Evolutionary conservation across 2,113 vertebrate genomes (phyloP).

Genomic region (Saccopteryx leptura): DNA sequence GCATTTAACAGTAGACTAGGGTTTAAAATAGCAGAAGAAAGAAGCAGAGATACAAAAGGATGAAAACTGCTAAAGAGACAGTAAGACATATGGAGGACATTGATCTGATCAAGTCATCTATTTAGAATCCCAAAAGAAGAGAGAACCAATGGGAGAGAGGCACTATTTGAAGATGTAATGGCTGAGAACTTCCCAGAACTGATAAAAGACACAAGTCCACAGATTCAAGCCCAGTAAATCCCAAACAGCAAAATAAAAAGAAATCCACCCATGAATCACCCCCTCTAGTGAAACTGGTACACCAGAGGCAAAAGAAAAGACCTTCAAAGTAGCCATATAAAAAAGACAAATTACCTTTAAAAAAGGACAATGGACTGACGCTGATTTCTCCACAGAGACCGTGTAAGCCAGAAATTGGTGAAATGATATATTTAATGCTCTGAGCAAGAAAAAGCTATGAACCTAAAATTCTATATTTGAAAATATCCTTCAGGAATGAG

Average conservation of each 20-base stretch:
- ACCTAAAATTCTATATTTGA: neutral
- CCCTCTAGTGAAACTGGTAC: neutral
- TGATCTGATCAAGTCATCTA: neutral
- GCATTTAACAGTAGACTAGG: neutral
- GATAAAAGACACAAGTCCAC: neutral
- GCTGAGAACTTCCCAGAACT: neutral
- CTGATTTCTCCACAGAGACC: neutral
- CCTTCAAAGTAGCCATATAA: neutral
- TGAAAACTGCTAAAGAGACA: neutral
- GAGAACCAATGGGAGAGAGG: neutral
- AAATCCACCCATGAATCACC: neutral
- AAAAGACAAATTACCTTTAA: neutral
- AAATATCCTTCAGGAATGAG: neutral
- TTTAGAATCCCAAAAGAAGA: neutral
- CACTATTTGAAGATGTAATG: neutral
- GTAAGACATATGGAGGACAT: neutral
- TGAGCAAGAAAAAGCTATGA: neutral
- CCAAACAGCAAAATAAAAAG: constrained; percentile 4
- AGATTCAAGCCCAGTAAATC: neutral
- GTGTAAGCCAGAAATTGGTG: neutral
- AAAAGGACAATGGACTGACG: neutral
- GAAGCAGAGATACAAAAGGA: neutral
- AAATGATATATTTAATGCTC: neutral
- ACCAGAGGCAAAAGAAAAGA: neutral
- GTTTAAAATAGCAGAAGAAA: neutral